A percentile compares a stretch with the other conserved stretches of the same genome.
These are phyloP conservation scores for Centruroides sculpturatus DNA, from an alignment of 1,140 invertebrate genomes.

Conservation along the genomic window DNA sequence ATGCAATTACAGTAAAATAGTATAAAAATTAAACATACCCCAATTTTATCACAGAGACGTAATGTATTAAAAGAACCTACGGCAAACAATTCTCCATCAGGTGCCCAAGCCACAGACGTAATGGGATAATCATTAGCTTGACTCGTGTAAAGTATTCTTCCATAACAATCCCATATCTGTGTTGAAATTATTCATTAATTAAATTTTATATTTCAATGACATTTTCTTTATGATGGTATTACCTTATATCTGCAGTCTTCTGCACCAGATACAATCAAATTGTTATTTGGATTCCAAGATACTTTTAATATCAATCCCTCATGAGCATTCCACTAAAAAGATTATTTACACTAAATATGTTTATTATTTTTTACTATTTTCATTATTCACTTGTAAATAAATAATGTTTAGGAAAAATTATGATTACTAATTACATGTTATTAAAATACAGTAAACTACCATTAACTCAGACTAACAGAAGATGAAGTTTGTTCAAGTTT, in stretches of 20 bases:
- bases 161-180: slow-evolving; percentile 75
- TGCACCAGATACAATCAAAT: slow-evolving; percentile 77
- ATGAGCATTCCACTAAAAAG: slow-evolving; percentile 81
- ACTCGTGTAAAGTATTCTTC: slow-evolving; percentile 70
- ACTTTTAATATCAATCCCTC: slow-evolving; percentile 77
- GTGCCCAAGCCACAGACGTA: slow-evolving; percentile 76
- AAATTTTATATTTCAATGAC: neutral
- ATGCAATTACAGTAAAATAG: neutral
- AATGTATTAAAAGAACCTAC: slow-evolving; percentile 87
- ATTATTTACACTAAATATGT: too few species aligned
- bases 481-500: too few species aligned
- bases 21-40: slow-evolving; percentile 42
- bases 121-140: slow-evolving; percentile 74
- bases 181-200: neutral
- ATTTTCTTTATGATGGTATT: neutral
- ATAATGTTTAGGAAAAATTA: too few species aligned
- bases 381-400: too few species aligned
- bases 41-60: slow-evolving; percentile 79
- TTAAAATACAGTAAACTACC: too few species aligned
- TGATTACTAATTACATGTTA: too few species aligned
- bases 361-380: too few species aligned
- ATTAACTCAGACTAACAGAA: too few species aligned
- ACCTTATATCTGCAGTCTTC: slow-evolving; percentile 91
- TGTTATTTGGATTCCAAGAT: slow-evolving; percentile 75
- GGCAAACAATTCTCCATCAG: slow-evolving; percentile 77